Evolutionary conservation across 2,888 invertebrate genomes (phyloP), one percentile per base, ranked within the genome.

Genomic region (Trisateles emortualis): DNA sequence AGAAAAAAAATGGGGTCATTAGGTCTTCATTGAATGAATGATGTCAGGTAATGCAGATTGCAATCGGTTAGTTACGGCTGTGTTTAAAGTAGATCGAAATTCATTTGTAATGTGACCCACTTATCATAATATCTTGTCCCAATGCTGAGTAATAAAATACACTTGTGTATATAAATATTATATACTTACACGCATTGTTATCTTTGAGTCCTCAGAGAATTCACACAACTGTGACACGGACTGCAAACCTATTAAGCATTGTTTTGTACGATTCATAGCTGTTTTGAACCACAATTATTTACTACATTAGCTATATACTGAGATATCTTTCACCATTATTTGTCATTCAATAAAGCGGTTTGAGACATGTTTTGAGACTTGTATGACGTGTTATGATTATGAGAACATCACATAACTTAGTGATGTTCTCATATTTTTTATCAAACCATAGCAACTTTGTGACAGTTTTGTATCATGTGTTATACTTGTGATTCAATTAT

Each of bases 1-100:
- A 32, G 64, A 70, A 81, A 87, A 86, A 88, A 90, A 91, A 77
- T 83, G 83, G 78, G 86, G 88, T 80, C 81, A 87, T 82, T 83
- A 79, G 87, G 86, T 88, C 85, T 84, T 79, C 74, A 73, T 76
- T 74, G 66, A 76, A 73, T 76, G 77, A 83, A 78, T 75, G 78
- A 78, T 75, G 76, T 72, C 72, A 64, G 72, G 60, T 73, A 70
- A 74, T 76, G 72, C 72, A 74, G 70, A 72, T 74, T 72, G 72
- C 60, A 68, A 78, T 81, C 76, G 67, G 63, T 69, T 68, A 47
- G 56, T 26, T 68, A 52, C 49, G 58, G 59, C 50, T 65, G 49
- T 68, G 69, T 70, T 65, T 60, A 72, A 68, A 73, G 56, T 59
- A 52, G 64, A 63, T 55, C 52, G 26, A 68, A 69, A 66, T 72